phyloP scores from a whole-genome alignment of 2,888 invertebrate species.

The Drosophila lutescens region DNA sequence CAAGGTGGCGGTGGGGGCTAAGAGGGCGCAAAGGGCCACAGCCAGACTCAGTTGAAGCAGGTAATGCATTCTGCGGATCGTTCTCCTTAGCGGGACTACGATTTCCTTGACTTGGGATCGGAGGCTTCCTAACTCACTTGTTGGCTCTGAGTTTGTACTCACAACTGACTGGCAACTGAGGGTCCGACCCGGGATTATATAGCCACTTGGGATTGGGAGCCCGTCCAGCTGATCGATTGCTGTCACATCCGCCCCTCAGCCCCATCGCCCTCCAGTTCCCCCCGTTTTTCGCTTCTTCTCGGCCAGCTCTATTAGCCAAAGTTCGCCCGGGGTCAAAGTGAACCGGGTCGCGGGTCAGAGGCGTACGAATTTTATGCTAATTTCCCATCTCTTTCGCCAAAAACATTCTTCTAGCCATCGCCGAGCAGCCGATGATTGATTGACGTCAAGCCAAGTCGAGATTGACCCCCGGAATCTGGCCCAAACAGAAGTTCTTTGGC shows the following conservation, averaged over 20 bases:
- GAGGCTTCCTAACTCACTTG: slow-evolving; percentile 39
- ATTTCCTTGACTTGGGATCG: neutral
- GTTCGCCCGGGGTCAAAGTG: slow-evolving; percentile 45
- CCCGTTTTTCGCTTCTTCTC: neutral
- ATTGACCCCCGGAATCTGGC: slow-evolving; percentile 12
- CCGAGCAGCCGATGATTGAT: slow-evolving; percentile 42
- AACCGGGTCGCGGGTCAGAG: slow-evolving; percentile 33
- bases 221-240: slow-evolving; percentile 36
- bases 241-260: slow-evolving; percentile 4
- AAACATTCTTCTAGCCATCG: slow-evolving; percentile 30
- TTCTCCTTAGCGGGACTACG: neutral
- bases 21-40: slow-evolving; percentile 60
- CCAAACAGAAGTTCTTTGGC: slow-evolving; percentile 7
- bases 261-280: neutral
- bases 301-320: slow-evolving; percentile 29
- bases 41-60: slow-evolving; percentile 58
- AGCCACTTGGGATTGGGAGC: slow-evolving; percentile 43
- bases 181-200: slow-evolving; percentile 58
- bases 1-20: slow-evolving; percentile 35
- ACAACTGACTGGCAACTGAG: slow-evolving; percentile 68
- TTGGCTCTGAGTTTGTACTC: slow-evolving; percentile 65
- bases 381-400: slow-evolving; percentile 37
- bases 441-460: slow-evolving; percentile 16
- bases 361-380: slow-evolving; percentile 47
- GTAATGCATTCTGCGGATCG: slow-evolving; percentile 44